phyloP scores from a whole-genome alignment of 2,888 invertebrate genomes.

The Apeira syringaria region DNA sequence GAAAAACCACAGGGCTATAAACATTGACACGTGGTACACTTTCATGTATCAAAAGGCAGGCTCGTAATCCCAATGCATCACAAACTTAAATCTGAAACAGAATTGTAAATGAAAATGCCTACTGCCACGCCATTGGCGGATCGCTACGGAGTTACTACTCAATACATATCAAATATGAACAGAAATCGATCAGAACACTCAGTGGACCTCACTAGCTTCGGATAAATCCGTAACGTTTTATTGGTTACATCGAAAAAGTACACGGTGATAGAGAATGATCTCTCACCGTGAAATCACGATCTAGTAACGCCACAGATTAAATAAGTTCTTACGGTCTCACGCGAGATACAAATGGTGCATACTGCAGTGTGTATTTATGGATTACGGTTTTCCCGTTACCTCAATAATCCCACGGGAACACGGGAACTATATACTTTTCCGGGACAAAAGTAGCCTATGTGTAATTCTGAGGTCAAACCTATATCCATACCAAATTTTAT shows the following conservation, averaged over 20 bases:
- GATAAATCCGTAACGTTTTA: conserved; percentile 37
- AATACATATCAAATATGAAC: conserved; percentile 58
- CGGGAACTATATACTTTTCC: no score
- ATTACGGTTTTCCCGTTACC: no score
- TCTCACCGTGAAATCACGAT: conserved; percentile 35
- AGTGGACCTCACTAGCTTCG: conserved; percentile 32
- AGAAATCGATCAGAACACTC: conserved; percentile 49
- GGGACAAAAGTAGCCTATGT: no score
- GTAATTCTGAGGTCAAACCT: no score
- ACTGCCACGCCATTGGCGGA: conserved; percentile 37
- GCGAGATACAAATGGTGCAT: conserved; percentile 32
- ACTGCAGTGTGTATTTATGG: conserved; percentile 1
- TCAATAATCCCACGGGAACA: no score
- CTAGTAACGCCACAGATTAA: conserved; percentile 1
- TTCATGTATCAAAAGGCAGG: conserved; percentile 35
- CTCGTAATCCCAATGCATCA: conserved; percentile 39
- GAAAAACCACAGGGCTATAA: conserved; percentile 11
- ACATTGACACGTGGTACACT: conserved; percentile 12
- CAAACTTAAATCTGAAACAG: conserved; percentile 47
- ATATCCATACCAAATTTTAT: no score
- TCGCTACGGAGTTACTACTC: conserved; percentile 53
- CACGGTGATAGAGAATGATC: conserved; percentile 27
- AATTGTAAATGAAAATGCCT: conserved; percentile 51
- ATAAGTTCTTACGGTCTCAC: conserved; percentile 7
- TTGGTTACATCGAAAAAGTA: conserved; percentile 40